phyloP scores from a whole-genome alignment of 1,140 invertebrate genomes.

The Drosophila ogumai region DNA sequence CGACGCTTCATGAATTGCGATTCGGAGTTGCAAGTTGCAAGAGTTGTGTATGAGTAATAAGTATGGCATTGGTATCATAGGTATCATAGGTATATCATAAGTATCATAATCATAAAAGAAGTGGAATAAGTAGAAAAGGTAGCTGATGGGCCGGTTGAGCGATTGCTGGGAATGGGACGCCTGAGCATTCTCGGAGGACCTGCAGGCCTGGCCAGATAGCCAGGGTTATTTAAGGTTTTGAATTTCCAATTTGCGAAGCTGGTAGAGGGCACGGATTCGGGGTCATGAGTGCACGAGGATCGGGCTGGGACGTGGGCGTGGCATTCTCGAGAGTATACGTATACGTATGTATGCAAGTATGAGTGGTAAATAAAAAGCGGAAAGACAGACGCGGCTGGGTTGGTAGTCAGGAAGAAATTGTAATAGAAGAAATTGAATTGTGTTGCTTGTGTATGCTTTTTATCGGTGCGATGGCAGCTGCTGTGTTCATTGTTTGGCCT shows the following conservation, averaged over 20 bases:
- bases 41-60: slow-evolving; percentile 24
- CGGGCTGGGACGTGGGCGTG: slow-evolving; percentile 42
- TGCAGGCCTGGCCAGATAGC: not conserved
- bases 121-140: slow-evolving; percentile 55
- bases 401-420: slow-evolving; percentile 67
- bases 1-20: slow-evolving; percentile 49
- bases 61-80: slow-evolving; percentile 24
- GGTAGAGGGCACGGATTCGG: slow-evolving; percentile 17
- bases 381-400: slow-evolving; percentile 39
- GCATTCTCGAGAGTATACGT: slow-evolving; percentile 37
- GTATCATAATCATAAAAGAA: slow-evolving; percentile 47
- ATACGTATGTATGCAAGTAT: slow-evolving; percentile 45
- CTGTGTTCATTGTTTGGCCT: slow-evolving; percentile 62
- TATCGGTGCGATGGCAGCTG: slow-evolving; percentile 68
- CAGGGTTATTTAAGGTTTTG: slow-evolving; percentile 21
- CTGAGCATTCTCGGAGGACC: slow-evolving; percentile 2
- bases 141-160: slow-evolving; percentile 6
- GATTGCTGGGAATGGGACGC: slow-evolving; percentile 3
- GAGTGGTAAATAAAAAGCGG: slow-evolving; percentile 46
- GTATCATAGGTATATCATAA: slow-evolving; percentile 15
- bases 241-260: slow-evolving; percentile 34
- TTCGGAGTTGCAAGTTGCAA: slow-evolving; percentile 20
- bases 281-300: slow-evolving; percentile 5
- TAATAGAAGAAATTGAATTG: slow-evolving; percentile 81
- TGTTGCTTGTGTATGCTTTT: slow-evolving; percentile 53